phyloP scores from a whole-genome alignment of 2,113 vertebrate genomes.

The Entomyzon cyanotis region DNA sequence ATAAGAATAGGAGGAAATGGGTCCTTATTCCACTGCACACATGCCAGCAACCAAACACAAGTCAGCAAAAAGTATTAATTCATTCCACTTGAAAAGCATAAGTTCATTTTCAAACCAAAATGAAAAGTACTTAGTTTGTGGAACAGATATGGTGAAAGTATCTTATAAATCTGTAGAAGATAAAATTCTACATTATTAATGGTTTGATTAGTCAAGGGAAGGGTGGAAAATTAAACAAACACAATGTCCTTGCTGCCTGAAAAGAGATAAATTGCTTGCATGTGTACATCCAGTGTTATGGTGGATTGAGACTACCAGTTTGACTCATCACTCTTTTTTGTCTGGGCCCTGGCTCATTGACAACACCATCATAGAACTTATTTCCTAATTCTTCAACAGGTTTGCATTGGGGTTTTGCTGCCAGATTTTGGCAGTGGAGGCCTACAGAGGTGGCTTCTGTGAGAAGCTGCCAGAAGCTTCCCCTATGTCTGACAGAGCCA shows the following conservation, averaged over 20 bases:
- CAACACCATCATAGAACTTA: background rate
- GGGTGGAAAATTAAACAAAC: background rate
- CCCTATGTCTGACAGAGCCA: background rate
- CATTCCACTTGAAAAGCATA: background rate
- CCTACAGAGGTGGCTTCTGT: background rate
- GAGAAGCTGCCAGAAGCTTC: background rate
- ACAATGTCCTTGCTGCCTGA: background rate
- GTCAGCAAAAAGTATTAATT: background rate
- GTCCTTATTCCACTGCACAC: background rate
- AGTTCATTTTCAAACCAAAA: background rate
- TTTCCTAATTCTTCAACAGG: background rate
- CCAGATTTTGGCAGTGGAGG: background rate
- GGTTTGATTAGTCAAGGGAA: background rate
- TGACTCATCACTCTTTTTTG: background rate
- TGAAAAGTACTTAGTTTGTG: background rate
- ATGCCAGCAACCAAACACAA: background rate
- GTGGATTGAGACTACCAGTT: background rate
- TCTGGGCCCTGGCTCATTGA: background rate
- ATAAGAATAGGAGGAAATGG: background rate
- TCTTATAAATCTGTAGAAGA: background rate
- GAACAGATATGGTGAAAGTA: background rate
- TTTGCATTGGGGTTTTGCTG: background rate
- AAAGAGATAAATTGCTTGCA: background rate
- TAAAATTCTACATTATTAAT: background rate
- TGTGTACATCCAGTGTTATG: background rate